These are phyloP conservation scores for Trinorchestia longiramus DNA, from an alignment of 1,140 invertebrate species.

Conservation along the genomic window DNA sequence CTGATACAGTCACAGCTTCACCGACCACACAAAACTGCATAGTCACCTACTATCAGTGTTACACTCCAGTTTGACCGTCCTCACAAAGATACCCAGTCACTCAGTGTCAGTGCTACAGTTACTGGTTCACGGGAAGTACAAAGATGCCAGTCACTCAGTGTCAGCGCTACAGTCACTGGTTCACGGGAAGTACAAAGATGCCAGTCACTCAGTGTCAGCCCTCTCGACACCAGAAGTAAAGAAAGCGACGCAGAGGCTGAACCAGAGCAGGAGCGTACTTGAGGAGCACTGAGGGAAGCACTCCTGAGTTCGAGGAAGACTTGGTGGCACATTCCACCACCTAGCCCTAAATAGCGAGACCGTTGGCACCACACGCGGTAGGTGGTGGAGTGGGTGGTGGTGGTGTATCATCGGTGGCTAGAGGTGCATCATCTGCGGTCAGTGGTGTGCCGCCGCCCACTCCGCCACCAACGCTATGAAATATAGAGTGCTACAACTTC, in stretches of 20 bases:
- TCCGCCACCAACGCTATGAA: not conserved
- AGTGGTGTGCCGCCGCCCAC: not conserved
- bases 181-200: not conserved
- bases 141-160: not conserved
- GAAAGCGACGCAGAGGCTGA: not conserved
- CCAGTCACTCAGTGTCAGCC: not conserved
- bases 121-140: not conserved
- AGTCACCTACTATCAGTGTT: not conserved
- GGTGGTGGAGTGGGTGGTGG: slow-evolving; percentile 3
- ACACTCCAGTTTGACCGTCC: too few species aligned
- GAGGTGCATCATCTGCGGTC: not conserved
- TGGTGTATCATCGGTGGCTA: too few species aligned
- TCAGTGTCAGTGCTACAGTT: not conserved
- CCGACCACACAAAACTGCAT: not conserved
- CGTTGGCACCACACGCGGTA: not conserved
- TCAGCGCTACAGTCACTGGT: not conserved
- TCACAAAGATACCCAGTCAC: not conserved
- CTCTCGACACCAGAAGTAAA: not conserved
- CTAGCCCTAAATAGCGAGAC: not conserved
- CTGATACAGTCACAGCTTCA: not conserved
- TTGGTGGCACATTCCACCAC: not conserved
- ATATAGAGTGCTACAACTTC: not conserved
- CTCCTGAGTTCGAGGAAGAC: not conserved
- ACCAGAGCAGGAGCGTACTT: not conserved
- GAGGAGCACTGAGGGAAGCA: not conserved